Evolutionary conservation across 2,888 invertebrate species (phyloP).

Genomic region (Nephrotoma guestfalica): DNA sequence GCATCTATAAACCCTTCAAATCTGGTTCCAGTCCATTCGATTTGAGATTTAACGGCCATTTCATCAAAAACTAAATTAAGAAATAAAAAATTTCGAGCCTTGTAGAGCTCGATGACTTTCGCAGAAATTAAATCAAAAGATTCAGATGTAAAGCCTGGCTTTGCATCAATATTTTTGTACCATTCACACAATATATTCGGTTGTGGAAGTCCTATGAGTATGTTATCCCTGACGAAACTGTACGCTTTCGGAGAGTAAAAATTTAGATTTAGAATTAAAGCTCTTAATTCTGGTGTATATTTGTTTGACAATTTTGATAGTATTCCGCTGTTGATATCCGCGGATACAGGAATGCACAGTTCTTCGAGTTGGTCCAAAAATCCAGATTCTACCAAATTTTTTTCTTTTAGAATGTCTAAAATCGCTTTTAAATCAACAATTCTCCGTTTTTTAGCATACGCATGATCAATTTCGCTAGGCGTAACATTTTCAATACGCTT

Average conservation of each 20-base stretch:
- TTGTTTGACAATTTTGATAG: neutral
- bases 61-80: neutral
- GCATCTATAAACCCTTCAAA: neutral
- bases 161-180: neutral
- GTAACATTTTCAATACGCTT: too few relatives aligned
- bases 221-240: neutral
- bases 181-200: neutral
- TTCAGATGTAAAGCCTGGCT: neutral
- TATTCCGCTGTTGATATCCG: neutral
- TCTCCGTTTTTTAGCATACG: neutral
- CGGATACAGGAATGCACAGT: neutral
- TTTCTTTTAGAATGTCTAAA: neutral
- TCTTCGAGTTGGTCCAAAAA: neutral
- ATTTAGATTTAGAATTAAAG: neutral
- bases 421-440: neutral
- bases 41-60: neutral
- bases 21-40: neutral
- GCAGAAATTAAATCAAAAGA: neutral
- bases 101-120: neutral
- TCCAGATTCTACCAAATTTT: neutral
- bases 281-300: neutral
- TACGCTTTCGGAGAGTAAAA: neutral
- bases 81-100: neutral
- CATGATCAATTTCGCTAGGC: too few relatives aligned
- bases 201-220: neutral